Evolutionary conservation across 2,888 invertebrate genomes (phyloP), one percentile per base, ranked within the genome.

Genomic region (Andrena camellia): DNA sequence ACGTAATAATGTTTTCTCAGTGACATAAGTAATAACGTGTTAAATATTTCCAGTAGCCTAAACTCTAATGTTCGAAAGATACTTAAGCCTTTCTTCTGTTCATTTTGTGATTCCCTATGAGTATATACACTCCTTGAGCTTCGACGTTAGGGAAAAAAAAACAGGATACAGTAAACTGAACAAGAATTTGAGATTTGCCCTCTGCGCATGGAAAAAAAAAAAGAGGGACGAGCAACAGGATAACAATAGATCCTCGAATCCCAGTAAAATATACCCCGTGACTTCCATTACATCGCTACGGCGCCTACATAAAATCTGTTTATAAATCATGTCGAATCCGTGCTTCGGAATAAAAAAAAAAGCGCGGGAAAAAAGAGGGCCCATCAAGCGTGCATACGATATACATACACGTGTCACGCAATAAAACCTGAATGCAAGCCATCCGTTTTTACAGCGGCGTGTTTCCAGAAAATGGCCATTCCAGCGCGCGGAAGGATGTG

Each of bases 271-370:
- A 59, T 23, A 60, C 20, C 10, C 20, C 3, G 6, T 10, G 35
- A 52, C 54, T 67, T 42, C 33, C 50, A 71, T 67, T 26, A 50
- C 35, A 48, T 13, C 50, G 62, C 13, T 33, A 31, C 20, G 5
- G 48, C 10, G 33, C 52, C 23, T 10, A 17, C 54, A 7, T 33
- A 29, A 63, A 71, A 80, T 70, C 63, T 71, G 81, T 67, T 82
- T 71, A 81, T 81, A 81, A 82, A 81, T 82, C 81, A 81, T 20
- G 54, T 20, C 8, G 81, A 82, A 74, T 63, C 69, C 66, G 71
- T 31, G 54, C 29, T 35, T 52, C 42, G 54, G 48, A 72, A 68
- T 31, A 31, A 57, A 66, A 33, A 4, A 4, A 31, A 63, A 66
- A 42, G 48, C 33, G 68, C 29, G n/a, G 20, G 31, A 48, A 48